Evolutionary conservation across 2,797 vertebrate genomes (phyloP).

Genomic region (Labeo calbasu): DNA sequence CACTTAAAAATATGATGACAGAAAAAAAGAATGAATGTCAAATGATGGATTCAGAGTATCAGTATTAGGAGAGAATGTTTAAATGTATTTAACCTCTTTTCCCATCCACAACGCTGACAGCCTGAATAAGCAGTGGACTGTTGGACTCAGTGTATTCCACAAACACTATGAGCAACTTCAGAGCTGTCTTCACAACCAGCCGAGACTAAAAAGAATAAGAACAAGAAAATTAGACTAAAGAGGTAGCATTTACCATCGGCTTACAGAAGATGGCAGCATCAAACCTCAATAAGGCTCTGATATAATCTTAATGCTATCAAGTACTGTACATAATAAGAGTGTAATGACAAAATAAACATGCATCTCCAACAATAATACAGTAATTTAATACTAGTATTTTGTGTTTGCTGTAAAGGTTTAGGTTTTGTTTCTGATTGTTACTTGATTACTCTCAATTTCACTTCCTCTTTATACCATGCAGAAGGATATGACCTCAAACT

Average conservation of each 20-base stretch:
- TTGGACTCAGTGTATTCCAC: slow-evolving; percentile 92
- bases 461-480: slow-evolving; percentile 20
- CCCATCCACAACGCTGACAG: slow-evolving; percentile 81
- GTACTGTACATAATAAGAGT: neutral
- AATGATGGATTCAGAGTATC: slow-evolving; percentile 26
- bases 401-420: neutral
- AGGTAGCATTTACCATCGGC: neutral
- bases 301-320: neutral
- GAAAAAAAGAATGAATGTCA: neutral
- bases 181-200: slow-evolving; percentile 91
- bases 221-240: neutral
- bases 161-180: slow-evolving; percentile 96
- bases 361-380: neutral
- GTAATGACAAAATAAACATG: neutral
- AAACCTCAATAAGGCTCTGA: neutral
- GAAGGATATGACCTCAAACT: neutral
- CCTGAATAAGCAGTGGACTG: slow-evolving; percentile 83
- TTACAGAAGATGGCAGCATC: slow-evolving; percentile 64
- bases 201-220: slow-evolving; percentile 81
- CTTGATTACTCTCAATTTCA: slow-evolving; percentile 22
- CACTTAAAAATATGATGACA: neutral
- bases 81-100: slow-evolving; percentile 75
- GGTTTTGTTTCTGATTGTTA: neutral
- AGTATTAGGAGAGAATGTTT: neutral
- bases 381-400: neutral